phyloP scores from a whole-genome alignment of 2,113 vertebrate species.

The Hippopotamus amphibius region DNA sequence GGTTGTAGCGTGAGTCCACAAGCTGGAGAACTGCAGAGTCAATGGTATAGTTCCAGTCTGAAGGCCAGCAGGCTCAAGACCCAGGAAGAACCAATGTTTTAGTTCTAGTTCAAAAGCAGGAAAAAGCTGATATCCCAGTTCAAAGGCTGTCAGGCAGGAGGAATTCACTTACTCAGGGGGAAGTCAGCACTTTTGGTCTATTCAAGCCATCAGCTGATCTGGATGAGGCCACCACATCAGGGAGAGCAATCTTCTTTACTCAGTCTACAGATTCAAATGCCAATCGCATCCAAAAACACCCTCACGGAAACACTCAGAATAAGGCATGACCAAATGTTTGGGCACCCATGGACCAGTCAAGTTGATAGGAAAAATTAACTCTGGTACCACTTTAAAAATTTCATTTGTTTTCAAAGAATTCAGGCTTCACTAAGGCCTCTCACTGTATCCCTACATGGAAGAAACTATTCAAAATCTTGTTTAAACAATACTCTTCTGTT shows the following conservation, averaged over 20 bases:
- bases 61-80: neutral
- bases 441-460: neutral
- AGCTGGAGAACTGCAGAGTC: neutral
- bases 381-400: neutral
- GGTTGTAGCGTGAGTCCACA: neutral
- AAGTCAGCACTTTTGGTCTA: neutral
- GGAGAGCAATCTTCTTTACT: neutral
- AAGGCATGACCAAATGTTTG: neutral
- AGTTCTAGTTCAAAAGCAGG: neutral
- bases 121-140: neutral
- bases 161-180: neutral
- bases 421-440: constrained; percentile 7
- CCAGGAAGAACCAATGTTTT: neutral
- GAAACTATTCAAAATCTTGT: constrained; percentile 42
- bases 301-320: neutral
- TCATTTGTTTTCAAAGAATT: constrained; percentile 21
- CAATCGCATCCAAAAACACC: neutral
- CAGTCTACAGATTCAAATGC: neutral
- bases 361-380: neutral
- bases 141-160: neutral
- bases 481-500: constrained; percentile 71
- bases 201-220: neutral
- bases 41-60: neutral
- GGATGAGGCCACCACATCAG: neutral
- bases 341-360: neutral